Evolutionary conservation across 2,113 vertebrate genomes (phyloP).

Genomic region (Carassius auratus): DNA sequence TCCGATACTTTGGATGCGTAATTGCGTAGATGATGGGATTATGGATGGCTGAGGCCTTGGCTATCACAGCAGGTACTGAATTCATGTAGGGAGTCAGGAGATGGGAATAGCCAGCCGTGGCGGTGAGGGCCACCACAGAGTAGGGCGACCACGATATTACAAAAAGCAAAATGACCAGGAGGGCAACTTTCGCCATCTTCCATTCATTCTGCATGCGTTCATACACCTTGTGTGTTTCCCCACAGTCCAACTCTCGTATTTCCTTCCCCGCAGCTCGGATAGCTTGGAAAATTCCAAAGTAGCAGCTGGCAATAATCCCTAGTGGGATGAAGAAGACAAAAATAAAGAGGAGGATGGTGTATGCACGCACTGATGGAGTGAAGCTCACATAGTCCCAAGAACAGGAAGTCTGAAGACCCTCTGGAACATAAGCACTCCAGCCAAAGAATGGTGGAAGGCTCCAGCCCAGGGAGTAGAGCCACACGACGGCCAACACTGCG

Average conservation of each 20-base stretch:
- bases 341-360: slow-evolving; percentile 61
- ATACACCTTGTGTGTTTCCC: slow-evolving; percentile 72
- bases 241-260: slow-evolving; percentile 73
- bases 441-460: slow-evolving; percentile 87
- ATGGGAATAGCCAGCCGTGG: slow-evolving; percentile 81
- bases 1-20: slow-evolving; percentile 85
- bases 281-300: slow-evolving; percentile 82
- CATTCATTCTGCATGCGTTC: slow-evolving; percentile 81
- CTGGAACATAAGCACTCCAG: slow-evolving; percentile 85
- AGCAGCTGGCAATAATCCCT: slow-evolving; percentile 79
- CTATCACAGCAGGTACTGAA: slow-evolving; percentile 83
- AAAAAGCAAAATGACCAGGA: slow-evolving; percentile 80
- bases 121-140: slow-evolving; percentile 79
- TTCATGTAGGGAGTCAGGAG: slow-evolving; percentile 81
- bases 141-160: slow-evolving; percentile 86
- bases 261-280: slow-evolving; percentile 77
- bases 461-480: slow-evolving; percentile 84
- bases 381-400: slow-evolving; percentile 86
- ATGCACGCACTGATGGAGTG: slow-evolving; percentile 76
- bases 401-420: slow-evolving; percentile 84
- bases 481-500: slow-evolving; percentile 75
- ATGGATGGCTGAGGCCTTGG: slow-evolving; percentile 86
- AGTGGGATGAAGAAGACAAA: slow-evolving; percentile 85
- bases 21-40: slow-evolving; percentile 88
- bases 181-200: slow-evolving; percentile 83